Conservation (phyloP, 2,888 invertebrate genomes). For the Brachyopa scutellaris region DNA sequence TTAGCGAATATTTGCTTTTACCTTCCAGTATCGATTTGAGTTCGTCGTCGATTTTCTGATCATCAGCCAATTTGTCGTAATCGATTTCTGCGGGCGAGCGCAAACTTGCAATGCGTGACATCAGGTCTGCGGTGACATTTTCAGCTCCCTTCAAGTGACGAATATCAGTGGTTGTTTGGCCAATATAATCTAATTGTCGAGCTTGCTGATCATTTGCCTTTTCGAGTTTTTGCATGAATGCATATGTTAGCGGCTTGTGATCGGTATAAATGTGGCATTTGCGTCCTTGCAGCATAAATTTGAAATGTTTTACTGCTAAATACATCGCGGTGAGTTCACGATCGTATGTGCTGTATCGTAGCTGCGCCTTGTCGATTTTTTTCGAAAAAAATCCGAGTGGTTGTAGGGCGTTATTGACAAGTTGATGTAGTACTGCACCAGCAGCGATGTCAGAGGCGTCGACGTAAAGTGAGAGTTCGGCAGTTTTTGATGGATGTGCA, state of each 20-base stretch:
- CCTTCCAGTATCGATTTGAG: conserved; percentile 9
- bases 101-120: conserved; percentile 65
- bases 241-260: conserved; percentile 74
- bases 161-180: conserved; percentile 67
- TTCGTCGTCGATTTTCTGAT: conserved; percentile 49
- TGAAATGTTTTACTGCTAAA: conserved; percentile 76
- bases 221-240: conserved; percentile 74
- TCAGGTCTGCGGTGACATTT: conserved; percentile 61
- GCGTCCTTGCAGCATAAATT: conserved; percentile 72
- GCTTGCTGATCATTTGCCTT: too few relatives aligned
- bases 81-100: conserved; percentile 22
- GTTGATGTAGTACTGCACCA: conserved; percentile 72
- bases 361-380: conserved; percentile 76
- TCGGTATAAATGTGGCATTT: conserved; percentile 67
- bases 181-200: conserved; percentile 57
- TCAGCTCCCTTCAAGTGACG: conserved; percentile 59
- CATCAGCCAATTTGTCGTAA: conserved; percentile 40
- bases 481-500: conserved; percentile 15
- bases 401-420: conserved; percentile 73
- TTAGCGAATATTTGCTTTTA: conserved; percentile 15
- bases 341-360: conserved; percentile 77
- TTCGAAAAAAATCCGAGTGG: conserved; percentile 79
- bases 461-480: conserved; percentile 18
- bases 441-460: conserved; percentile 37
- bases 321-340: too few relatives aligned